Base-by-base conservation (phyloP, 2,113 vertebrate genomes). In the Struthio camelus region DNA sequence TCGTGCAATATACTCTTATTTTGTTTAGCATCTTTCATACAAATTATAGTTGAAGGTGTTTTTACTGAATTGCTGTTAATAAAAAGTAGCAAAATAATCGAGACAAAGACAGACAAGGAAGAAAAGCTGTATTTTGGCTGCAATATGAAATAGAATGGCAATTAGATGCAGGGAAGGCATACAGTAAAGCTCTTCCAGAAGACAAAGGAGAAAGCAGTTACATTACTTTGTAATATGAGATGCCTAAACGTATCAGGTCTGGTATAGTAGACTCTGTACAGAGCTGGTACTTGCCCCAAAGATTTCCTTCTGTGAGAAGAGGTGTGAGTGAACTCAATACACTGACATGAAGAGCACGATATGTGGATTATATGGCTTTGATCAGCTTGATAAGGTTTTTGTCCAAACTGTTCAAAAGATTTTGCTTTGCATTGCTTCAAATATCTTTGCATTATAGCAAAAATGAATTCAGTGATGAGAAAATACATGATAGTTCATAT, bases 21-120 rank as follows among this genome's bases (percentile, higher is more conserved):
- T 85, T 77, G 58, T 64, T 12, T 62, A 20, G 76, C 13, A 11
- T 58, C 62, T 78, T 94, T 86, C 36, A 51, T 78, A 48, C 6
- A 34, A 53, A 53, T 70, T 62, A 10, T 8, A 44, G 38, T n/a
- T 38, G 18, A 42, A 82, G 40, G 44, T 11, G 36, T 70, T 85
- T 85, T 82, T 94, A 80, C 80, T 87, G 48, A 80, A 62, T 56
- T 89, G 40, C 53, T 82, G 10, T 73, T 95, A 87, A 77, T 81
- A 96, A 85, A 87, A 94, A 79, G 54, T n/a, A 87, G 40, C 19
- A 75, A 94, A 95, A 87, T 66, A 87, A 71, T 73, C 42, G 66
- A 87, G 25, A 44, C 18, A 80, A 70, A 50, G 73, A 38, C 1
- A 4, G 48, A 16, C 28, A 65, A 36, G 56, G 61, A 46, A 67